Base-by-base conservation (phyloP, 1,140 invertebrate species). In the Leptestheria dahalacensis region DNA sequence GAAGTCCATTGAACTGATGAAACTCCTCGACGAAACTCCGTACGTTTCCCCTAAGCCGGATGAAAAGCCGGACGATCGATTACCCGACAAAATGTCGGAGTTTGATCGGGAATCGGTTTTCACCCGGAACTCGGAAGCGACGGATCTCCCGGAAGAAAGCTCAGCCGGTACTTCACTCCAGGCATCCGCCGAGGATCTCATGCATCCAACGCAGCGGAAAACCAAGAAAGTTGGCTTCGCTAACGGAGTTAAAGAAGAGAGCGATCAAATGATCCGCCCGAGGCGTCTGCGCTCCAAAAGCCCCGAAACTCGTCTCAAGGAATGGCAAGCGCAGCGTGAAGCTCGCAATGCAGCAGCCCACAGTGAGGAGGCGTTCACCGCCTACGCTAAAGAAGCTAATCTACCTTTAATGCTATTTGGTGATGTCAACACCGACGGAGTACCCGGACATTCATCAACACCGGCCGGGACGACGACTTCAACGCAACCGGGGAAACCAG, bases 11-110 rank as follows among this genome's bases (percentile, higher is more conserved):
- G 58, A 60, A 29, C 48, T 60, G 15, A 60, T 60, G 58, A 48
- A 49, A 49, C 47, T 60, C n/a, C 25, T 60, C 15, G 58, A 60
- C 15, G 58, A 60, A 29, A 60, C 58, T 11, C 58, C 58, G 10
- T 49, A 50, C 4, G 48, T 60, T 26, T 48, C 29, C 11, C n/a
- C 58, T 24, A 50, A 60, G 21, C 15, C 26, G 20, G 52, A 26
- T 3, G 4, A 26, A 15, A n/a, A 29, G 18, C 6, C 18, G 18
- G 26, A 55, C 24, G 23, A 28, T 20, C 50, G 50, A 18, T n/a
- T n/a, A n/a, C 11, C 24, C 50, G 49, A 24, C 9, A 4, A 26
- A 18, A n/a, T 26, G 12, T 9, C 23, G 29, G 26, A 55, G 20
- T 20, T 29, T 20, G 26, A 33, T 11, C 26, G n/a, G 53, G 53